Conservation (phyloP, 2,888 invertebrate genomes). For the Amiota minor region DNA sequence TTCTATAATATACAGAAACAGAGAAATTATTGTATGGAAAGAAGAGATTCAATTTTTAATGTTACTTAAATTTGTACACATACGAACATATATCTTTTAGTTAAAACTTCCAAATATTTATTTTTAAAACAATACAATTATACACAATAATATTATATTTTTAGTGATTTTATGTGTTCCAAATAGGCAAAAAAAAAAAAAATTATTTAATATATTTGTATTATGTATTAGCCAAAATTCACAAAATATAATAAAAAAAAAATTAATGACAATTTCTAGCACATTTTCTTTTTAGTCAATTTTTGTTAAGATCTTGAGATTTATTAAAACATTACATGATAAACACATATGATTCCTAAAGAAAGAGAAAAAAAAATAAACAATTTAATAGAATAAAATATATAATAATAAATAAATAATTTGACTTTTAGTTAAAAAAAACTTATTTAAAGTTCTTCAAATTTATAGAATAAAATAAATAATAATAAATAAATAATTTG, state of each 20-base stretch:
- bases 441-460: no score
- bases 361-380: no score
- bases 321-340: neutral
- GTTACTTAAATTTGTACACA: no score
- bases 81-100: no score
- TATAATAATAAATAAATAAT: neutral
- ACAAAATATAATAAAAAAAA: neutral
- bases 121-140: constrained; percentile 32
- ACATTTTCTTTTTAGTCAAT: constrained; percentile 19
- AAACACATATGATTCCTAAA: neutral
- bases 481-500: constrained; percentile 12
- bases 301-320: neutral
- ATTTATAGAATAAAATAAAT: constrained; percentile 2
- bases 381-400: neutral
- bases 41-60: no score
- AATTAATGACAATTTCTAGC: neutral
- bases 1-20: constrained; percentile 11
- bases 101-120: no score
- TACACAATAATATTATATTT: constrained; percentile 34
- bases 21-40: neutral
- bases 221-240: constrained; percentile 6
- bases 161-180: constrained; percentile 38
- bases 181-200: constrained; percentile 8
- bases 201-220: constrained; percentile 1
- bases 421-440: constrained; percentile 14